phyloP scores from a whole-genome alignment of 2,113 vertebrate species.

The Enhydra lutris region DNA sequence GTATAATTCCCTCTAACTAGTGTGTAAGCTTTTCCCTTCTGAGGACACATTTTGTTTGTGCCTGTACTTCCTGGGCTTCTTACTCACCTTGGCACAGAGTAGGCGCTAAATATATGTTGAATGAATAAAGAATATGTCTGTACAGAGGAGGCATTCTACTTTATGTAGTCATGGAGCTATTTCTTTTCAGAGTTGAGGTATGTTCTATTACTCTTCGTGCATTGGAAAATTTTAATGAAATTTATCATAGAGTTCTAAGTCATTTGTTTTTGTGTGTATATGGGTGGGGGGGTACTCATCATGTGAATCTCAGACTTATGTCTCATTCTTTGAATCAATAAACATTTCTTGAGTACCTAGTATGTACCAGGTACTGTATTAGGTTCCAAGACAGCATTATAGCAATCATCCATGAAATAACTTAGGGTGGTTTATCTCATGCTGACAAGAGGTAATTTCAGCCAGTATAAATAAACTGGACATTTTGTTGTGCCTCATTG shows the following conservation, averaged over 20 bases:
- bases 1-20: neutral
- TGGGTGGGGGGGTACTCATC: neutral
- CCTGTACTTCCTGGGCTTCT: constrained; percentile 4
- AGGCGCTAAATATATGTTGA: neutral
- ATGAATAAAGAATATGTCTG: neutral
- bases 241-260: constrained; percentile 1
- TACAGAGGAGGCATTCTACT: neutral
- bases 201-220: neutral
- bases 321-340: neutral
- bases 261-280: neutral
- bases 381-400: neutral
- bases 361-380: neutral
- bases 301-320: neutral
- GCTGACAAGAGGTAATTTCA: constrained; percentile 11
- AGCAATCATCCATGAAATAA: neutral
- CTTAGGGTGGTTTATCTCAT: neutral
- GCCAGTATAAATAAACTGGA: constrained; percentile 1
- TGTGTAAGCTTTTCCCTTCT: neutral
- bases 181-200: neutral
- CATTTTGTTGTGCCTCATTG: neutral
- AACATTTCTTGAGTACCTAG: neutral
- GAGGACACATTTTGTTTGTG: neutral
- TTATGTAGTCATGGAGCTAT: neutral
- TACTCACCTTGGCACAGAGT: neutral
- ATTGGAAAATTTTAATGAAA: neutral